A percentile compares a stretch with the other conserved stretches of the same genome.
Evolutionary conservation across 2,113 vertebrate species (phyloP).

Genomic region (Zingel zingel): DNA sequence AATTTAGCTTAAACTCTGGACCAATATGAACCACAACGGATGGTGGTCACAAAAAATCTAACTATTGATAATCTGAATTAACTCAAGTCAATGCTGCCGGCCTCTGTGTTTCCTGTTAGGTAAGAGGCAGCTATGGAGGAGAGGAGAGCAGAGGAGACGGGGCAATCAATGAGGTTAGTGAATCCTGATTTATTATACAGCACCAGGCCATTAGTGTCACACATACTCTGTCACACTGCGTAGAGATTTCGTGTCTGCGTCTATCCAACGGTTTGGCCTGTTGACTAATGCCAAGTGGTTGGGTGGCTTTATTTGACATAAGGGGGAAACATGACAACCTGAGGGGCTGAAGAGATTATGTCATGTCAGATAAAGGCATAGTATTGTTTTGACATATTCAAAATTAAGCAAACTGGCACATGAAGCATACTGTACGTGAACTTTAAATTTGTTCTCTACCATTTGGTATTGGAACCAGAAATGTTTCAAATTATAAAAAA

Average conservation of each 20-base stretch:
- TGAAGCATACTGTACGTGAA: not conserved
- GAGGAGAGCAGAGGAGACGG: slow-evolving; percentile 33
- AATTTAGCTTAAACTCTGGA: not conserved
- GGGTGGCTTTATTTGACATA: slow-evolving; percentile 35
- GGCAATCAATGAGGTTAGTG: slow-evolving; percentile 72
- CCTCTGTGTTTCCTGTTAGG: slow-evolving; percentile 48
- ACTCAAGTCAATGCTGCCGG: slow-evolving; percentile 21
- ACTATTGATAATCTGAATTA: slow-evolving; percentile 34
- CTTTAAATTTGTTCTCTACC: slow-evolving; percentile 1
- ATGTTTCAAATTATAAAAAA: not conserved
- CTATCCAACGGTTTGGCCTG: slow-evolving; percentile 40
- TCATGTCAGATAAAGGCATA: slow-evolving; percentile 18
- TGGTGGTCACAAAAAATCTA: not conserved
- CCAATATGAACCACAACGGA: not conserved
- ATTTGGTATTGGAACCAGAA: not conserved
- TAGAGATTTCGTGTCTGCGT: slow-evolving; percentile 50
- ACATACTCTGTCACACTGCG: slow-evolving; percentile 62
- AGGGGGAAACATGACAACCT: not conserved
- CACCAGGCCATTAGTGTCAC: slow-evolving; percentile 64
- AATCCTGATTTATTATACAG: slow-evolving; percentile 75
- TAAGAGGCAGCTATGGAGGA: slow-evolving; percentile 40
- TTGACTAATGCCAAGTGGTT: slow-evolving; percentile 41
- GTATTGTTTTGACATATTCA: slow-evolving; percentile 6
- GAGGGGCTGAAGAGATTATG: not conserved
- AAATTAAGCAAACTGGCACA: slow-evolving; percentile 13